phyloP scores from a whole-genome alignment of 2,113 vertebrate species.

The Otocyon megalotis region DNA sequence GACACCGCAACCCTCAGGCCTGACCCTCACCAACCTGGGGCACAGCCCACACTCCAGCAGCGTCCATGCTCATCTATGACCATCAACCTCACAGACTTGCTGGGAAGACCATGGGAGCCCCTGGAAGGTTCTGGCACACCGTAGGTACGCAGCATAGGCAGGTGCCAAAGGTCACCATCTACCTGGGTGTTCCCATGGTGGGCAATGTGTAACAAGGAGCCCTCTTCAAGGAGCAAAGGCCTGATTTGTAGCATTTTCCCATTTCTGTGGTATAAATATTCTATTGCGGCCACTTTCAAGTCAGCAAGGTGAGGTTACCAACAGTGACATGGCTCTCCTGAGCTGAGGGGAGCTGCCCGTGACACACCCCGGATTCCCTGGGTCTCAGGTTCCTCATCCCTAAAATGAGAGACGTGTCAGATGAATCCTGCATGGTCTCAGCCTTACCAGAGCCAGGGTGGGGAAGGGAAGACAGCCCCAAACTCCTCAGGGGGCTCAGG shows the following conservation, averaged over 20 bases:
- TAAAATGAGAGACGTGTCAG: not conserved
- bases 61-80: not conserved
- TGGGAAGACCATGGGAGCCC: not conserved
- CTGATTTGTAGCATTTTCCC: not conserved
- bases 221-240: not conserved
- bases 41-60: too few species aligned
- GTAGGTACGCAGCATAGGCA: not conserved
- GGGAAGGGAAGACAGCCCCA: not conserved
- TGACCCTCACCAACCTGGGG: accelerated
- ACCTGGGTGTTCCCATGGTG: accelerated
- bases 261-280: not conserved
- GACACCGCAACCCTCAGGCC: not conserved
- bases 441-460: not conserved
- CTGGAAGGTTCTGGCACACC: not conserved
- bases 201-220: not conserved
- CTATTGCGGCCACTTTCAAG: not conserved
- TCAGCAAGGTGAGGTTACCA: not conserved
- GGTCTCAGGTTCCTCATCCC: not conserved
- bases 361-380: not conserved
- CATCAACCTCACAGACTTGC: not conserved
- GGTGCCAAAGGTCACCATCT: not conserved
- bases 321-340: not conserved
- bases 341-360: not conserved
- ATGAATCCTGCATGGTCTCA: not conserved
- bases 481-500: accelerated